Conservation (phyloP, 2,797 vertebrate genomes). For the Stomatorhinus walkeri region DNA sequence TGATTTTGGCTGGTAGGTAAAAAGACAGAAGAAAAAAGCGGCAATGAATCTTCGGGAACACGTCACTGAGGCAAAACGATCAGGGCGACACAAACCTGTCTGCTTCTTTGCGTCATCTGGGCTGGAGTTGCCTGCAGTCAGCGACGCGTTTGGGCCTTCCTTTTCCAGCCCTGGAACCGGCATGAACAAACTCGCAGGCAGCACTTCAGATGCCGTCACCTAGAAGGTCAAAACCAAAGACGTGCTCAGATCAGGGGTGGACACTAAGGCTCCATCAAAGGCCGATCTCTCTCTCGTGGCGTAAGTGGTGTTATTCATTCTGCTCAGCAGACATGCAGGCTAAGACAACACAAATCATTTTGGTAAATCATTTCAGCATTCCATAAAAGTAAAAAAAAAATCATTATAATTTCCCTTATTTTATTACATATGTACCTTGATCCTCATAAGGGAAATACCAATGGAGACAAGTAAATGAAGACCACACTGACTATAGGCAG, state of each 20-base stretch:
- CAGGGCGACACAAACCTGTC: constrained; percentile 67
- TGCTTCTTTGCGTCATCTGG: constrained; percentile 76
- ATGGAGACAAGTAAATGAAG: not conserved
- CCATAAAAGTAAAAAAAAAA: not conserved
- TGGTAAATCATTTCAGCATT: not conserved
- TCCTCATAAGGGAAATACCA: not conserved
- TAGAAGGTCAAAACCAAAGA: constrained; percentile 43
- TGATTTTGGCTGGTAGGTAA: not conserved
- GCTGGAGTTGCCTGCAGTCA: constrained; percentile 55
- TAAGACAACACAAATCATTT: not conserved
- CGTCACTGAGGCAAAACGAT: not conserved
- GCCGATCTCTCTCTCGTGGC: not conserved
- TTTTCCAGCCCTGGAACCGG: constrained; percentile 74
- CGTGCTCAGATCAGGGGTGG: not conserved
- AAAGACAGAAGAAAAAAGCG: not conserved
- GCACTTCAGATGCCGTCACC: constrained; percentile 89
- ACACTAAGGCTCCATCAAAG: not conserved
- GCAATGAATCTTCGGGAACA: not conserved
- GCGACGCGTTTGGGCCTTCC: constrained; percentile 62
- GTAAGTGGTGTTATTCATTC: not conserved
- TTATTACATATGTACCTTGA: not conserved
- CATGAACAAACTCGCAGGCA: constrained; percentile 96
- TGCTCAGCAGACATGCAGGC: not conserved
- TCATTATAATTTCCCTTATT: not conserved
- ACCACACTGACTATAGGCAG: not conserved